Evolutionary conservation across 2,797 vertebrate genomes (phyloP).

Genomic region (Lepilemur septentrionalis): DNA sequence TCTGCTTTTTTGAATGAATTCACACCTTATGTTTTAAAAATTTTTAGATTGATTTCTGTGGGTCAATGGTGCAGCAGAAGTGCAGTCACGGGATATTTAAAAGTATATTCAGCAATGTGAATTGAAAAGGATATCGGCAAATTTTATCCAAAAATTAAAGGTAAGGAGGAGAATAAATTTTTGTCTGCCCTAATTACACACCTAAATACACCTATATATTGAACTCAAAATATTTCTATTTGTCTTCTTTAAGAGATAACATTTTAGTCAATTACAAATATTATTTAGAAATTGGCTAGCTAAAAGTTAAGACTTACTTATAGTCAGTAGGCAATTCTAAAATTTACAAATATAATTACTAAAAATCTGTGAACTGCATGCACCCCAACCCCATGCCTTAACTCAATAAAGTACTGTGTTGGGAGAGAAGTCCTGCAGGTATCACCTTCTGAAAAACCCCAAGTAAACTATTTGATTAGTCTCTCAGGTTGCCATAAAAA

Average conservation of each 20-base stretch:
- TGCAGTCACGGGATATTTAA: neutral
- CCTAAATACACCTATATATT: neutral
- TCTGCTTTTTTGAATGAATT: neutral
- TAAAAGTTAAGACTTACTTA: neutral
- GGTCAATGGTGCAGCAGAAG: neutral
- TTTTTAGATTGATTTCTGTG: neutral
- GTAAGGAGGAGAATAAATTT: neutral
- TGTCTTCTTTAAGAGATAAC: neutral
- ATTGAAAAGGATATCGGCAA: neutral
- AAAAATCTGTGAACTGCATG: neutral
- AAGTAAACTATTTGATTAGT: neutral
- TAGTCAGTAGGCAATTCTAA: neutral
- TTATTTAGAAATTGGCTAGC: neutral
- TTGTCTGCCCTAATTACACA: neutral
- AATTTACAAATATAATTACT: neutral
- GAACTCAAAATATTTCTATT: neutral
- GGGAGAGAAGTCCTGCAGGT: accelerated
- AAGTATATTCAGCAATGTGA: neutral
- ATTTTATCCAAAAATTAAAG: neutral
- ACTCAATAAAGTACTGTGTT: neutral
- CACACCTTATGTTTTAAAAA: neutral
- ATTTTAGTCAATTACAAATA: neutral
- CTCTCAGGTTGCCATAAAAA: neutral
- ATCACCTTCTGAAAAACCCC: neutral
- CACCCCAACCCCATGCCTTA: accelerated